Evolutionary conservation across 1,140 invertebrate species (phyloP).

Genomic region (Diabrotica undecimpunctata): DNA sequence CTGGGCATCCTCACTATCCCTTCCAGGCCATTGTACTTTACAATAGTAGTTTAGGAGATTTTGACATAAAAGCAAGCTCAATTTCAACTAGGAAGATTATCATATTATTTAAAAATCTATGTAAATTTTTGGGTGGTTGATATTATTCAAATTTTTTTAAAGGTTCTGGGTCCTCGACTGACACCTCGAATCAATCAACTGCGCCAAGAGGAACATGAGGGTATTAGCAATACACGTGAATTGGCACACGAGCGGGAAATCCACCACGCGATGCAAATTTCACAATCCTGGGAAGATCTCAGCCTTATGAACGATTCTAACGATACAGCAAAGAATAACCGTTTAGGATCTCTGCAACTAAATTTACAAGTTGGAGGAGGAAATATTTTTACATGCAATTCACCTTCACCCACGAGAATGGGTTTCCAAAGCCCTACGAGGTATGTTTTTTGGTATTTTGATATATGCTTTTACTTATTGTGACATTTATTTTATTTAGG

Average conservation of each 20-base stretch:
- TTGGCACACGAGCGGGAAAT: slow-evolving; percentile 85
- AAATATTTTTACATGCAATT: slow-evolving; percentile 51
- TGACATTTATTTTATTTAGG: no score
- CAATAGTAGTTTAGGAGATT: no score
- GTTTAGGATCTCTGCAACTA: slow-evolving; percentile 45
- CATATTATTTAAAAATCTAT: neutral
- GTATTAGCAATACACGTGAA: slow-evolving; percentile 74
- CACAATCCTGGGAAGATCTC: slow-evolving; percentile 85
- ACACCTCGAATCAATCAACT: slow-evolving; percentile 81
- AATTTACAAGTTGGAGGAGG: slow-evolving; percentile 47
- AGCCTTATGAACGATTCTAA: slow-evolving; percentile 65
- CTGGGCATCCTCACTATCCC: no score
- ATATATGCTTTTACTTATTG: slow-evolving; percentile 25
- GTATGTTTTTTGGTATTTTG: slow-evolving; percentile 35
- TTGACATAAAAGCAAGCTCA: no score
- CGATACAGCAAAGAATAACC: slow-evolving; percentile 45
- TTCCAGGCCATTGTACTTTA: no score
- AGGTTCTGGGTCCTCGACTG: slow-evolving; percentile 60
- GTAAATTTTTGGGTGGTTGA: neutral
- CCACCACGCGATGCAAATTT: slow-evolving; percentile 84
- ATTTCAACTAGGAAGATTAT: neutral
- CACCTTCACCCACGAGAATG: slow-evolving; percentile 62
- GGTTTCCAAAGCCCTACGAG: slow-evolving; percentile 47
- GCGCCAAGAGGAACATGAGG: slow-evolving; percentile 81
- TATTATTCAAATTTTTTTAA: neutral